Conservation (phyloP, 2,113 vertebrate genomes). For the Dromiciops gliroides region DNA sequence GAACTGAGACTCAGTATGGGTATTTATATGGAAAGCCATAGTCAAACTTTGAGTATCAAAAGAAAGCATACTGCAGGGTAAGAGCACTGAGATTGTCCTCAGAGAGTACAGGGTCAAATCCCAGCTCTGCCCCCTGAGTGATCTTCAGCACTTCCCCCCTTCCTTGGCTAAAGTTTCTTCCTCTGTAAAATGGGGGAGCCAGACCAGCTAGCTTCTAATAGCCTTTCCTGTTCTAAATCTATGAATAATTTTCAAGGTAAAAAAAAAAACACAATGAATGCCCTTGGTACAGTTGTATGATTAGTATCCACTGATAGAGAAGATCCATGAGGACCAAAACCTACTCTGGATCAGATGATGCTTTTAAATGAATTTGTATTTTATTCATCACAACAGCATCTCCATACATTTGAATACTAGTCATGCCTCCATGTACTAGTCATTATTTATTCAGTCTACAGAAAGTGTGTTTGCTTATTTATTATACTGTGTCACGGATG, state of each 20-base stretch:
- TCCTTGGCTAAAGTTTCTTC: neutral
- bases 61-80: neutral
- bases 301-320: neutral
- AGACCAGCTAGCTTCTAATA: neutral
- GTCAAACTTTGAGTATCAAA: neutral
- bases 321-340: neutral
- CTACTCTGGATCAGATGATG: neutral
- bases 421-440: neutral
- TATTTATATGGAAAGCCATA: neutral
- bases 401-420: neutral
- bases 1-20: neutral
- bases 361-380: neutral
- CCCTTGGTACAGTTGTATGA: neutral
- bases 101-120: neutral
- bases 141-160: neutral
- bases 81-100: neutral
- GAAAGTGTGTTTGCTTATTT: neutral
- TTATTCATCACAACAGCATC: neutral
- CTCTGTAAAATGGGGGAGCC: neutral
- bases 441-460: neutral
- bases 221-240: neutral
- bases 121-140: neutral
- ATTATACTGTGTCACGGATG: neutral
- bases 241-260: neutral
- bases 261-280: neutral